These are phyloP conservation scores for Apostichopus parvimensis DNA, from an alignment of 35 echinoderm and acorn worm genomes.

Conservation along the genomic window DNA sequence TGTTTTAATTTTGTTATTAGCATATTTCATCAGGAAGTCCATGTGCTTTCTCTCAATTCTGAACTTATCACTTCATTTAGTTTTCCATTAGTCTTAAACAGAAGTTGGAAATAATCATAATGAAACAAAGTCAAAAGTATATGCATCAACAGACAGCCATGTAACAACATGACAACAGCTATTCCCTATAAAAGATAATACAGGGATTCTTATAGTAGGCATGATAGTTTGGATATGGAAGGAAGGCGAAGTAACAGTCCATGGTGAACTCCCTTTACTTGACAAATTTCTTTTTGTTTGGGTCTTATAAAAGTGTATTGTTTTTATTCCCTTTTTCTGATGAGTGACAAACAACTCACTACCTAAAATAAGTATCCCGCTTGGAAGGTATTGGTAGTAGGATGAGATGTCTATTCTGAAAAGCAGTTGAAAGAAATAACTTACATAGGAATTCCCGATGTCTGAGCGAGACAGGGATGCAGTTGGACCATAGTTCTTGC, in stretches of 20 bases:
- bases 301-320: not conserved
- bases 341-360: not conserved
- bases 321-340: not conserved
- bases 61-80: too few relatives aligned
- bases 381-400: not conserved
- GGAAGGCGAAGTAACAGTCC: not conserved
- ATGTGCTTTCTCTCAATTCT: too few relatives aligned
- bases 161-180: not conserved
- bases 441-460: not conserved
- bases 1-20: not conserved
- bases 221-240: not conserved
- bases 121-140: too few relatives aligned
- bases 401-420: not conserved
- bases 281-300: not conserved
- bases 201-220: too few relatives aligned
- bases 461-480: constrained; percentile 2
- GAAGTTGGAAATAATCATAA: too few relatives aligned
- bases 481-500: not conserved
- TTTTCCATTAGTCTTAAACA: too few relatives aligned
- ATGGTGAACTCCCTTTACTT: not conserved
- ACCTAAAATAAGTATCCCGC: not conserved
- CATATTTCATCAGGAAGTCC: not conserved
- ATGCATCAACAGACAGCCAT: not conserved
- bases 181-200: not conserved
- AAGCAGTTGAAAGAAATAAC: not conserved